phyloP scores from a whole-genome alignment of 1,140 invertebrate genomes.

The Procambarus clarkii region DNA sequence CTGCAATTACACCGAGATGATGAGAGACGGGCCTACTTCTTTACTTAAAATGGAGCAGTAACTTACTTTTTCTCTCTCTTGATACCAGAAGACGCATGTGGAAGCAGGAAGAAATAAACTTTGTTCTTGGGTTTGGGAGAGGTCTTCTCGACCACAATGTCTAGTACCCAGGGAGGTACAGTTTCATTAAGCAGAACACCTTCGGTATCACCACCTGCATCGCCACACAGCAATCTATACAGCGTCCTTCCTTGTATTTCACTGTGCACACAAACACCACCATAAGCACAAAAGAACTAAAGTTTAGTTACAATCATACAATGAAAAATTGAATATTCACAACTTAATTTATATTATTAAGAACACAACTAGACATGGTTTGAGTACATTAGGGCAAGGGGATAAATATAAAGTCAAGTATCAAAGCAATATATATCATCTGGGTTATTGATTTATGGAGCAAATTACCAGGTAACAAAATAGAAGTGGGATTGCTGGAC shows the following conservation, averaged over 20 bases:
- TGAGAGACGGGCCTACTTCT: too few species aligned
- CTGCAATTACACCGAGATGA: too few species aligned
- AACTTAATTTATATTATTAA: too few species aligned
- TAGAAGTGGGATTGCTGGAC: too few species aligned
- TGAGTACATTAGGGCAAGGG: too few species aligned
- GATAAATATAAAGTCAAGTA: too few species aligned
- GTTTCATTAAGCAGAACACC: constrained; percentile 93
- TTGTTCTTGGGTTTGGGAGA: constrained; percentile 95
- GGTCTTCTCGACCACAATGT: constrained; percentile 95
- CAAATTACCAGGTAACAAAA: too few species aligned
- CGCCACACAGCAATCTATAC: constrained; percentile 91
- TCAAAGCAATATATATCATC: too few species aligned
- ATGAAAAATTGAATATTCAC: too few species aligned
- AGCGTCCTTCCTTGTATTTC: constrained; percentile 96
- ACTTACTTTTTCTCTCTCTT: constrained; percentile 95
- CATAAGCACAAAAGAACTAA: neutral
- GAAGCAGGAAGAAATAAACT: constrained; percentile 96
- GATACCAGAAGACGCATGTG: constrained; percentile 91
- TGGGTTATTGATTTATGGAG: too few species aligned
- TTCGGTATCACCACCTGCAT: constrained; percentile 97
- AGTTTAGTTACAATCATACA: too few species aligned
- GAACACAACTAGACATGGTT: too few species aligned
- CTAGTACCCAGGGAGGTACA: constrained; percentile 96
- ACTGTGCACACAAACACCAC: constrained; percentile 77
- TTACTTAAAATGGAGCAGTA: neutral